These are phyloP conservation scores for Lasioglossum oenotherae DNA, from an alignment of 2,888 invertebrate species.

Conservation along the genomic window DNA sequence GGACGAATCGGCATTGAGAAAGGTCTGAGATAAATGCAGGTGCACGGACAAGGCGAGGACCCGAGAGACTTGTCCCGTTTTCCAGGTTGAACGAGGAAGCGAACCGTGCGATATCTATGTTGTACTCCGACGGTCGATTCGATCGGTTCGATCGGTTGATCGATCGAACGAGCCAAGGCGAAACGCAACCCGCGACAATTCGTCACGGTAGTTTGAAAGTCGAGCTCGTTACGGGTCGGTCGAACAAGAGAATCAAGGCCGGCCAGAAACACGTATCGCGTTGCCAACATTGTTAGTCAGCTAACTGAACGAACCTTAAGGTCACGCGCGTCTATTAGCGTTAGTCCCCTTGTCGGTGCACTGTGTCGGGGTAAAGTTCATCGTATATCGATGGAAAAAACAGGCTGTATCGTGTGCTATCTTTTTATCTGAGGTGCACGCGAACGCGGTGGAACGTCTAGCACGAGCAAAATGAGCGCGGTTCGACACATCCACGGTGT, in stretches of 20 bases:
- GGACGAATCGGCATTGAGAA: conserved; percentile 72
- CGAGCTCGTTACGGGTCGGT: conserved; percentile 45
- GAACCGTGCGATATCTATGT: conserved; percentile 23
- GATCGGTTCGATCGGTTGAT: background rate
- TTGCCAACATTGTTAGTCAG: conserved; percentile 56
- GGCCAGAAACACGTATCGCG: conserved; percentile 51
- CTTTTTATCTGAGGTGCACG: background rate
- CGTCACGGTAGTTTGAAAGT: conserved; percentile 52
- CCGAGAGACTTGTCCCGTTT: conserved; percentile 60
- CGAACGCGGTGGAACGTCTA: background rate
- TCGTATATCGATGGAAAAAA: background rate
- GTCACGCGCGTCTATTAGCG: conserved; percentile 38
- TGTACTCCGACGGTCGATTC: conserved; percentile 1
- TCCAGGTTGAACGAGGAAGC: conserved; percentile 69
- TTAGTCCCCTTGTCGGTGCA: background rate
- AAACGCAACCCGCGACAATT: conserved; percentile 20
- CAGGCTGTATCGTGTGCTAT: background rate
- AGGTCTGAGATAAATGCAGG: conserved; percentile 74
- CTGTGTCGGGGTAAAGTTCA: background rate
- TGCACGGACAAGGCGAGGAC: conserved; percentile 74
- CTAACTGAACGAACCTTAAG: conserved; percentile 49
- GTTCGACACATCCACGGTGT: background rate
- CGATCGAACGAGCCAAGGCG: conserved; percentile 9
- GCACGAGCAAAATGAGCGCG: background rate
- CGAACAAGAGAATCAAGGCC: conserved; percentile 61